A percentile compares a stretch with the other conserved stretches of the same genome.
Evolutionary conservation across 2,888 invertebrate genomes (phyloP).

Genomic region (Prosapia bicincta): DNA sequence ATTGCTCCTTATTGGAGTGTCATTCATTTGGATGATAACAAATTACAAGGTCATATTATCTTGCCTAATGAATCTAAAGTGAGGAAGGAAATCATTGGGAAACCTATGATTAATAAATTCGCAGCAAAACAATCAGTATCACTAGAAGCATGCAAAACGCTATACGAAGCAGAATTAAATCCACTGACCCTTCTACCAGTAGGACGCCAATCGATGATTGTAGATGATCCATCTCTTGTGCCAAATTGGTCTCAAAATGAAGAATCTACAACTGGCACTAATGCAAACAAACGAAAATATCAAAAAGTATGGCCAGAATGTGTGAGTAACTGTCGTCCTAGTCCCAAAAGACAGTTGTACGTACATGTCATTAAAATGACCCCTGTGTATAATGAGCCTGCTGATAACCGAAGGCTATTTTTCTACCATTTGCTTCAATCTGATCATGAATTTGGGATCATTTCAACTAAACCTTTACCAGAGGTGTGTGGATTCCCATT

Average conservation of each 20-base stretch:
- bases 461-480: slow-evolving; percentile 59
- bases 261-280: not conserved
- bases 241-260: slow-evolving; percentile 55
- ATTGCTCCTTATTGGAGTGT: slow-evolving; percentile 56
- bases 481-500: slow-evolving; percentile 62
- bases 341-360: slow-evolving; percentile 45
- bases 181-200: slow-evolving; percentile 63
- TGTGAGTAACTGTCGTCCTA: slow-evolving; percentile 47
- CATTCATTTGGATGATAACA: slow-evolving; percentile 22
- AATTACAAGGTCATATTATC: slow-evolving; percentile 46
- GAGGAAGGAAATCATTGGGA: slow-evolving; percentile 64
- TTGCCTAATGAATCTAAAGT: slow-evolving; percentile 78
- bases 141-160: slow-evolving; percentile 64
- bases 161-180: slow-evolving; percentile 70
- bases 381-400: slow-evolving; percentile 51
- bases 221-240: slow-evolving; percentile 56
- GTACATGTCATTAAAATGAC: slow-evolving; percentile 58
- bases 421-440: slow-evolving; percentile 54
- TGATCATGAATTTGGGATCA: slow-evolving; percentile 58
- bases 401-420: slow-evolving; percentile 50
- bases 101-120: slow-evolving; percentile 52
- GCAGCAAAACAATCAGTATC: slow-evolving; percentile 81
- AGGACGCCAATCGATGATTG: slow-evolving; percentile 43
- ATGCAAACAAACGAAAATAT: not conserved
- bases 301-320: slow-evolving; percentile 46